phyloP scores from a whole-genome alignment of 2,113 vertebrate genomes.

The Paramormyrops kingsleyae region DNA sequence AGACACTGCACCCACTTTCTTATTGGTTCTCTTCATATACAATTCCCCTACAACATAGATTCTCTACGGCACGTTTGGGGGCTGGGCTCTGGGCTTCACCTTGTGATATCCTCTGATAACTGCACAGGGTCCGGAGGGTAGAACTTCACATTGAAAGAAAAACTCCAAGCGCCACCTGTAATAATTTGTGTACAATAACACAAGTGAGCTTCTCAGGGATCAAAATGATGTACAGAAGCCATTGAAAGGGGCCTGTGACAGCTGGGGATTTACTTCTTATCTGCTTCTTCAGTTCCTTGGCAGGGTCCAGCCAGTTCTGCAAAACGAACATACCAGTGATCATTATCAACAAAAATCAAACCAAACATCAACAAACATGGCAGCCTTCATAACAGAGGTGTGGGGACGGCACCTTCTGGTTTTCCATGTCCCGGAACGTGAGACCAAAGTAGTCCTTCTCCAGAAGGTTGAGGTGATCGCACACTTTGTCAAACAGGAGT shows the following conservation, averaged over 20 bases:
- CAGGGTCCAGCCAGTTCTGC: constrained; percentile 95
- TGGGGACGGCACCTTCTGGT: constrained; percentile 68
- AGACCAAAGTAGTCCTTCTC: constrained; percentile 84
- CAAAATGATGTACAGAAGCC: background rate
- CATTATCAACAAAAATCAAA: background rate
- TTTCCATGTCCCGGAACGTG: constrained; percentile 76
- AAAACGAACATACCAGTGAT: constrained; percentile 42
- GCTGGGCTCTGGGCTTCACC: constrained; percentile 52
- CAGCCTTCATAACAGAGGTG: background rate
- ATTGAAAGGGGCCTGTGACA: background rate
- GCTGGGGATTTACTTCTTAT: constrained; percentile 77
- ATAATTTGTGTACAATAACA: constrained; percentile 13
- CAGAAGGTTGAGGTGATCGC: constrained; percentile 79
- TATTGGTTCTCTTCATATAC: background rate
- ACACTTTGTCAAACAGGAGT: constrained; percentile 77
- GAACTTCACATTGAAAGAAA: constrained; percentile 95
- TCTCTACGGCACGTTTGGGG: background rate
- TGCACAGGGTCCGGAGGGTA: constrained; percentile 91
- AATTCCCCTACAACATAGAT: background rate
- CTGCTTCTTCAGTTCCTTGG: constrained; percentile 97
- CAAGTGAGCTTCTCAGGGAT: background rate
- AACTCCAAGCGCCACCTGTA: constrained; percentile 87
- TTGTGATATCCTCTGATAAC: constrained; percentile 93
- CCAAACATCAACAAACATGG: background rate
- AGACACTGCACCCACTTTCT: background rate